Percentiles rank a stretch among this genome's conserved stretches.
These are phyloP conservation scores for Actinia equina DNA, from an alignment of 64 coral and sea anemone genomes.

Conservation along the genomic window DNA sequence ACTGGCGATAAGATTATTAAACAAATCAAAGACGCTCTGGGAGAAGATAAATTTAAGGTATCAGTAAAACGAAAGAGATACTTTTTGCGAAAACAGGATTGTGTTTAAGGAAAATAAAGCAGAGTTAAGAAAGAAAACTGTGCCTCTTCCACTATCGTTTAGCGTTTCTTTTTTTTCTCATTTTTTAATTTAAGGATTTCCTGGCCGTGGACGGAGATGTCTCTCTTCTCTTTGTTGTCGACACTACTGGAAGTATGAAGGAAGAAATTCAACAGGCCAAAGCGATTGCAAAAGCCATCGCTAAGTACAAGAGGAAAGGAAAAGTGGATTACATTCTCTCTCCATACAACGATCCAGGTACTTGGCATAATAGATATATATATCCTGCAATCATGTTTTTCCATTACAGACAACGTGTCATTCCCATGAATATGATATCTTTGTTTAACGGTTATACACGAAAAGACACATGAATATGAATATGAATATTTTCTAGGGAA, in stretches of 20 bases:
- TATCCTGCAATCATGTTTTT: background rate
- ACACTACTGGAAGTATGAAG: slow-evolving; percentile 53
- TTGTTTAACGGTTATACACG: no score
- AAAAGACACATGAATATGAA: no score
- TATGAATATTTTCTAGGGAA: no score
- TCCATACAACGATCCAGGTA: slow-evolving; percentile 50
- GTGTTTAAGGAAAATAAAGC: no score
- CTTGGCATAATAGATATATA: background rate
- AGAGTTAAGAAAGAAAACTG: no score
- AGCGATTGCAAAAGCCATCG: slow-evolving; percentile 21
- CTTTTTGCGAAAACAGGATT: no score
- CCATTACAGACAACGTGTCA: background rate
- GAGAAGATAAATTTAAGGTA: slow-evolving; percentile 26
- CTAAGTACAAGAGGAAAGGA: slow-evolving; percentile 36
- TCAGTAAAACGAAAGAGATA: background rate
- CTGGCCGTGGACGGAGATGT: slow-evolving; percentile 47
- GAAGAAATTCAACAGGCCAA: slow-evolving; percentile 40
- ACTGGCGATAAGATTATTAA: slow-evolving; percentile 23
- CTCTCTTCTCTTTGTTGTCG: slow-evolving; percentile 42
- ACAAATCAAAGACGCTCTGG: slow-evolving; percentile 5
- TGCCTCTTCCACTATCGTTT: no score
- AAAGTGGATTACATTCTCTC: slow-evolving; percentile 65
- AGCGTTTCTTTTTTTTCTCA: no score
- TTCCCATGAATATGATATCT: no score
- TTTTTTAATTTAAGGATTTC: slow-evolving; percentile 6